Conservation (phyloP, 2,888 invertebrate species). For the Eupithecia insigniata region DNA sequence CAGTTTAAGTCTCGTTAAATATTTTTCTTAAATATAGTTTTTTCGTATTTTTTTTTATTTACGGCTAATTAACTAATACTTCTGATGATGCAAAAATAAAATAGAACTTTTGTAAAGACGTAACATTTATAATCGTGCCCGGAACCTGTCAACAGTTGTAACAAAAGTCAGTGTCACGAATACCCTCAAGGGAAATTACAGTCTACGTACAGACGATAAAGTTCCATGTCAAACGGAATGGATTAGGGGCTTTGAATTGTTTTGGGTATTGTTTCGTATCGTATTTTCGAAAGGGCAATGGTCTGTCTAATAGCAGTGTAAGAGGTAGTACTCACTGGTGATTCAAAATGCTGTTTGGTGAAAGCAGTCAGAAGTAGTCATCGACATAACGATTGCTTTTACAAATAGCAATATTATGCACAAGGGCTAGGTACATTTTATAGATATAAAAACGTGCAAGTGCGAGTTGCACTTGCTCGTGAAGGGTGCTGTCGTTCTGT, state of each 20-base stretch:
- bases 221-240: conserved; percentile 11
- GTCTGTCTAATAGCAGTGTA: neutral
- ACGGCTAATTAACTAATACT: no score
- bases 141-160: conserved; percentile 4
- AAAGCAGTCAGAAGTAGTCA: neutral
- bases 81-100: neutral
- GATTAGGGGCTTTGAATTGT: conserved; percentile 15
- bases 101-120: neutral
- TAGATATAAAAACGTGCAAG: no score
- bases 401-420: neutral
- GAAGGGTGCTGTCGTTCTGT: no score
- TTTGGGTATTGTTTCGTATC: conserved; percentile 7
- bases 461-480: no score
- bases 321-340: conserved; percentile 1
- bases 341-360: neutral
- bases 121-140: conserved; percentile 1
- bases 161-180: conserved; percentile 7
- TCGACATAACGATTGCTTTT: neutral
- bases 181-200: conserved; percentile 11
- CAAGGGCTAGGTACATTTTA: no score
- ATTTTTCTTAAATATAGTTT: no score
- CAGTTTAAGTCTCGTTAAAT: no score
- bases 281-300: neutral
- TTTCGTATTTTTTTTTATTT: no score
- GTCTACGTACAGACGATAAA: conserved; percentile 13